phyloP scores from a whole-genome alignment of 2,113 vertebrate genomes.

The Probosciger aterrimus region DNA sequence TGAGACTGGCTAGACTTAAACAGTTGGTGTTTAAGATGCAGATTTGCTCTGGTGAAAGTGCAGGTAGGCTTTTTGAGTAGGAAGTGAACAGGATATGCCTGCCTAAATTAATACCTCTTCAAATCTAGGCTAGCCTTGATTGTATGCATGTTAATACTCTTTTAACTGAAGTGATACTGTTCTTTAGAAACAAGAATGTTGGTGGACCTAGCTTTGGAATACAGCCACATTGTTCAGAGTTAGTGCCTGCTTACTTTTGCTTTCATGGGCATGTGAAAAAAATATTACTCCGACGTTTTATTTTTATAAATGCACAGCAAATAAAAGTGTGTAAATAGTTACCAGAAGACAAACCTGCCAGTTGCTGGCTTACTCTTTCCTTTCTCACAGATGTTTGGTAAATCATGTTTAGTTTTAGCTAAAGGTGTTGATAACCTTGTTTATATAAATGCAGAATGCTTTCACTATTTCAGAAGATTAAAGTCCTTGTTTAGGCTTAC shows the following conservation, averaged over 20 bases:
- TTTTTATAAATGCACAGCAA: background rate
- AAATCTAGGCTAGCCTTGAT: background rate
- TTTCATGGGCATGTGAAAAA: background rate
- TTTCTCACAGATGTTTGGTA: background rate
- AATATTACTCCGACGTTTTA: background rate
- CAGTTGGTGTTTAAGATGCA: background rate
- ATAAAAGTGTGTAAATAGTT: background rate
- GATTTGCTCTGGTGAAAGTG: background rate
- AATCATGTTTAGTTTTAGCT: background rate
- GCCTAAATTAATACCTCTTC: background rate
- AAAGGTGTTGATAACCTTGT: constrained; percentile 32
- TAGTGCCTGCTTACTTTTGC: background rate
- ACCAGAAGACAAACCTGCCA: background rate
- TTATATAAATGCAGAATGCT: background rate
- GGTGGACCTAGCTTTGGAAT: background rate
- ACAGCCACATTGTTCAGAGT: background rate
- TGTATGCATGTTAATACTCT: background rate
- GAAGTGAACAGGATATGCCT: background rate
- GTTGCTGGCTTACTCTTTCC: background rate
- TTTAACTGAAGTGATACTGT: background rate
- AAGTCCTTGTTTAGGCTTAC: background rate
- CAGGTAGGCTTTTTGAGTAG: background rate
- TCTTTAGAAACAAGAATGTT: background rate
- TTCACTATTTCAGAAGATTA: background rate
- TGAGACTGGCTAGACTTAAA: background rate